phyloP scores from a whole-genome alignment of 2,113 vertebrate species.

The Helogale parvula region DNA sequence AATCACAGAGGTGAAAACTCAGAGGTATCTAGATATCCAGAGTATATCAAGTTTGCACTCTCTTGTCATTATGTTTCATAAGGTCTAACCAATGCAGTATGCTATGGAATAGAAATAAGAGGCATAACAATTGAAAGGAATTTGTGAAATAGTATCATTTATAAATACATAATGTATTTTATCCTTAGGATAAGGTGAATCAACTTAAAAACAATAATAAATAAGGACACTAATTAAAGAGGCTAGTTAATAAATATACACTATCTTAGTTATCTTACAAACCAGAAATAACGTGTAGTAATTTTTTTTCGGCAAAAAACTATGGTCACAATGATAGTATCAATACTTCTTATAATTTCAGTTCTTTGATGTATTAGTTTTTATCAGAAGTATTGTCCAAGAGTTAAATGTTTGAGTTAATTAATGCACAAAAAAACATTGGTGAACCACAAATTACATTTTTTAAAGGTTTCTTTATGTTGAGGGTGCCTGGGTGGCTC shows the following conservation, averaged over 20 bases:
- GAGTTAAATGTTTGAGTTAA: background rate
- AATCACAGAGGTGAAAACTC: background rate
- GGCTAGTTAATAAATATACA: background rate
- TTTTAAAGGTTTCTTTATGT: background rate
- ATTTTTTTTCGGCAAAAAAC: background rate
- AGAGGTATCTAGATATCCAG: background rate
- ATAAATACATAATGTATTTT: background rate
- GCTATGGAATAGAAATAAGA: background rate
- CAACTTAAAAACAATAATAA: background rate
- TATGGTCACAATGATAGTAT: background rate
- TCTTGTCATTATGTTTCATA: background rate
- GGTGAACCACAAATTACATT: background rate
- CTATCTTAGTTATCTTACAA: background rate
- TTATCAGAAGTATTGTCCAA: background rate
- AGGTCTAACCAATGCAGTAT: background rate
- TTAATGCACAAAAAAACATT: background rate
- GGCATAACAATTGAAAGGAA: background rate
- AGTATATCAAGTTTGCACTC: background rate
- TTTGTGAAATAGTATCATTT: background rate
- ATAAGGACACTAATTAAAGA: background rate
- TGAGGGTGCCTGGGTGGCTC: too few species aligned
- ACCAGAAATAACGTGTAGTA: background rate
- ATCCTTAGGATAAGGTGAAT: background rate
- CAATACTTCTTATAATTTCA: background rate
- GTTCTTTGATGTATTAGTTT: background rate